Conservation (phyloP, 1,140 invertebrate species). For the Plutomurus gul region DNA sequence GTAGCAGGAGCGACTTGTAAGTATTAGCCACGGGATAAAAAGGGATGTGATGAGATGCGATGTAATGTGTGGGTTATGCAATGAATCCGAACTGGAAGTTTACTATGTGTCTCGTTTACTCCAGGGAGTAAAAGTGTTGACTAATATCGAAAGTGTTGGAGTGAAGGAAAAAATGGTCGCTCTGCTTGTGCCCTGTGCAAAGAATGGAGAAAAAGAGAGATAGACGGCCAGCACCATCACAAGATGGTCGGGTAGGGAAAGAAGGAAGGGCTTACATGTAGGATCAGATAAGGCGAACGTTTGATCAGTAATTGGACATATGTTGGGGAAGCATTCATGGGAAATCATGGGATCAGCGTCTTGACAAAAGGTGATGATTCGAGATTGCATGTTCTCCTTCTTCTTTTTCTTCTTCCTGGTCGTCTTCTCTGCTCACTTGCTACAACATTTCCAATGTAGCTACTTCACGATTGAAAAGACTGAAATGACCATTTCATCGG, state of each 20-base stretch:
- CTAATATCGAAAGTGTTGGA: slow-evolving; percentile 18
- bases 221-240: background rate
- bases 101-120: background rate
- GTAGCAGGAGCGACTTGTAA: background rate
- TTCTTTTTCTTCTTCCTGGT: background rate
- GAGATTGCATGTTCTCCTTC: slow-evolving; percentile 31
- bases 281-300: slow-evolving; percentile 44
- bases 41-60: background rate
- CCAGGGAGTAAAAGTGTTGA: slow-evolving; percentile 4
- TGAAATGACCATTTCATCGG: background rate
- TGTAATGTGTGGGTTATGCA: slow-evolving; percentile 3
- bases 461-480: background rate
- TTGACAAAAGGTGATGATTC: slow-evolving; percentile 48
- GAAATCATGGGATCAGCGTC: slow-evolving; percentile 43
- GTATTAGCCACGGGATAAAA: background rate
- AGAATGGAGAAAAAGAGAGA: background rate
- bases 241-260: slow-evolving; percentile 8
- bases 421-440: background rate
- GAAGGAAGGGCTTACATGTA: slow-evolving; percentile 33
- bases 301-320: slow-evolving; percentile 47
- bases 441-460: background rate
- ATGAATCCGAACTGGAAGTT: background rate
- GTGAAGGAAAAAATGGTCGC: background rate
- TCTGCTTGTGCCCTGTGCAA: background rate
- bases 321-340: slow-evolving; percentile 45